Base-by-base conservation (phyloP, 2,888 invertebrate genomes). In the Pammene aurita region DNA sequence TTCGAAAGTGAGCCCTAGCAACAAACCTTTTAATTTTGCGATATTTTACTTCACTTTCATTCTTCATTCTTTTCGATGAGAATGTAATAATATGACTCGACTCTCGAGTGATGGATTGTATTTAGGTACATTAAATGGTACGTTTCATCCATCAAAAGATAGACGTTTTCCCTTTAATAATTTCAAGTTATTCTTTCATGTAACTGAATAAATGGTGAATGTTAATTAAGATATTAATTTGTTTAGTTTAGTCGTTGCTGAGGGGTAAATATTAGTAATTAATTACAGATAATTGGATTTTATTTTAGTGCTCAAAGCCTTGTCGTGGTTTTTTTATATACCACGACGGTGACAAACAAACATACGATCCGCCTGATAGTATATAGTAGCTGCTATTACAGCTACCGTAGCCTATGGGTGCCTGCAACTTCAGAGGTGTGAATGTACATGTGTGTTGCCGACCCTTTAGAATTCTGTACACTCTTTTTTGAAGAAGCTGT, bases 111-210 rank as follows among this genome's bases (percentile, higher is more conserved):
- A 61, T 61, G 61, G 50, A 50, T 61, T 61, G 61, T 50, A 18
- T 38, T 38, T 10, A 35, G 52, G 52, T 60, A 60, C 50, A 52
- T 52, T 52, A 42, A 44, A 16, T 16, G 13, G 2, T 48, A 48
- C 60, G 44, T 66, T 54, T 60, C 66, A 54, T 66, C 52, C 58
- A 66, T 66, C 66, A 52, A 50, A 52, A 56, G 16, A 57, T 48
- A 41, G 35, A 50, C 41, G 0, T 41, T 60, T 58, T 35, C 38
- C 18, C 38, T 41, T 55, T 38, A 13, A 46, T 52, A 35, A 26
- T n/a, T 50, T 48, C 34, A 38, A 61, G 48, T 35, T 50, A 61
- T 57, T 46, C 35, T 18, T 35, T 9, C n/a, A 34, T 9, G 16
- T 54, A 60, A 66, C 60, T 14, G 10, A 52, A 13, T 54, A 44